Conservation (phyloP, 2,113 vertebrate species). For the Numida meleagris region DNA sequence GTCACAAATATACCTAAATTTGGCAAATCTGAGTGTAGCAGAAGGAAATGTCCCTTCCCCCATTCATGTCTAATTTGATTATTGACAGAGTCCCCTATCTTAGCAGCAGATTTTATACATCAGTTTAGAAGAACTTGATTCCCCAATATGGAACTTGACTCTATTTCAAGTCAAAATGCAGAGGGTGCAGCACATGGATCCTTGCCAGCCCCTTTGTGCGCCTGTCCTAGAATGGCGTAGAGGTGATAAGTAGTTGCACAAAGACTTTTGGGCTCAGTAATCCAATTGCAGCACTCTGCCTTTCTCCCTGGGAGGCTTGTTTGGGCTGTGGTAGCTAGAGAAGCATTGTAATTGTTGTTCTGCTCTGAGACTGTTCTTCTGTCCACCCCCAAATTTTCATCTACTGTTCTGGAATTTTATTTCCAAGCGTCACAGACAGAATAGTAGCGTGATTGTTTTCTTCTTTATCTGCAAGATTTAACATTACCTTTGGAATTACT, state of each 20-base stretch:
- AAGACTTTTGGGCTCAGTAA: not conserved
- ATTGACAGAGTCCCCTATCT: not conserved
- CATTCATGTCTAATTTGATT: slow-evolving; percentile 56
- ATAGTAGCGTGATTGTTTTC: not conserved
- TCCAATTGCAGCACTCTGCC: not conserved
- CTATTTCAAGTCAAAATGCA: slow-evolving; percentile 45
- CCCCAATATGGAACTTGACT: slow-evolving; percentile 12
- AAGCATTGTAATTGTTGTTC: not conserved
- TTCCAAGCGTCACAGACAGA: not conserved
- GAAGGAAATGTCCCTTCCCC: slow-evolving; percentile 49
- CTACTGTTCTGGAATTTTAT: not conserved
- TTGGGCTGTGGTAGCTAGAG: not conserved
- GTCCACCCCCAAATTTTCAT: not conserved
- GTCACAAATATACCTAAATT: slow-evolving; percentile 54
- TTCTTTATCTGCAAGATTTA: not conserved
- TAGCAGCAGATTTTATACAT: slow-evolving; percentile 46
- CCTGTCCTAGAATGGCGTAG: not conserved
- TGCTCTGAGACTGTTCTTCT: not conserved
- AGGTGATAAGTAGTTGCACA: not conserved
- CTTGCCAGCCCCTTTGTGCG: not conserved
- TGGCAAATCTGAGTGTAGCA: slow-evolving; percentile 31
- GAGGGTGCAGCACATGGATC: not conserved
- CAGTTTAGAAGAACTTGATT: not conserved
- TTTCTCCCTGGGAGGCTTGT: not conserved
- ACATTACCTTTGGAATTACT: not conserved